A percentile compares a stretch with the other conserved stretches of the same genome.
These are phyloP conservation scores for Tetragonula carbonaria DNA, from an alignment of 2,888 invertebrate genomes.

Conservation along the genomic window DNA sequence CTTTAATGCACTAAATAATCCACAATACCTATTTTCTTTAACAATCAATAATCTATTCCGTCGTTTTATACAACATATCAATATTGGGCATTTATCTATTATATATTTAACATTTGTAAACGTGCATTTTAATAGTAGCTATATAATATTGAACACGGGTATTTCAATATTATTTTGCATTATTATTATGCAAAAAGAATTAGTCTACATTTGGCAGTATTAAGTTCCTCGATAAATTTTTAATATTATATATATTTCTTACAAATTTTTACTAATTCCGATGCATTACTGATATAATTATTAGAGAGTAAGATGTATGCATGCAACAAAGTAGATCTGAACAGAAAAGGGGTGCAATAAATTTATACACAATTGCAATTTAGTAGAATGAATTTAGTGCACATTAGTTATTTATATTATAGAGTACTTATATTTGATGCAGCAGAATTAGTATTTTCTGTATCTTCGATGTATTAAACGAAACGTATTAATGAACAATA, in stretches of 20 bases:
- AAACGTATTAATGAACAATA: slow-evolving; percentile 31
- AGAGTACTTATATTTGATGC: slow-evolving; percentile 54
- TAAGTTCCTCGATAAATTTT: slow-evolving; percentile 31
- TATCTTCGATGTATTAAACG: slow-evolving; percentile 30
- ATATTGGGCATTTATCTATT: slow-evolving; percentile 77
- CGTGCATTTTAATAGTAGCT: slow-evolving; percentile 48
- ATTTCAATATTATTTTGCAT: slow-evolving; percentile 44
- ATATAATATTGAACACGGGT: slow-evolving; percentile 42
- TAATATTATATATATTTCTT: slow-evolving; percentile 21
- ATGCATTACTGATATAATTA: slow-evolving; percentile 33
- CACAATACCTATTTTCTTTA: slow-evolving; percentile 41
- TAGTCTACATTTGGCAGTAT: slow-evolving; percentile 35
- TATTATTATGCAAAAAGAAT: not conserved
- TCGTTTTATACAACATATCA: slow-evolving; percentile 77
- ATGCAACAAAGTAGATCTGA: slow-evolving; percentile 47
- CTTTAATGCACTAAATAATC: slow-evolving; percentile 6
- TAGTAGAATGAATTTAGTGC: slow-evolving; percentile 46
- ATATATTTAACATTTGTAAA: slow-evolving; percentile 57
- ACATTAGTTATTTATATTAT: slow-evolving; percentile 55
- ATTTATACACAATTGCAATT: slow-evolving; percentile 23
- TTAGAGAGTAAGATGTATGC: slow-evolving; percentile 42
- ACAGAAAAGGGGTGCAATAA: slow-evolving; percentile 56
- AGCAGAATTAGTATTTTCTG: slow-evolving; percentile 54
- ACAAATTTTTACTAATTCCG: slow-evolving; percentile 34
- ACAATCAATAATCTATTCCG: slow-evolving; percentile 43